Base-by-base conservation (phyloP, 2,797 vertebrate genomes). In the Adelosebastes latens region DNA sequence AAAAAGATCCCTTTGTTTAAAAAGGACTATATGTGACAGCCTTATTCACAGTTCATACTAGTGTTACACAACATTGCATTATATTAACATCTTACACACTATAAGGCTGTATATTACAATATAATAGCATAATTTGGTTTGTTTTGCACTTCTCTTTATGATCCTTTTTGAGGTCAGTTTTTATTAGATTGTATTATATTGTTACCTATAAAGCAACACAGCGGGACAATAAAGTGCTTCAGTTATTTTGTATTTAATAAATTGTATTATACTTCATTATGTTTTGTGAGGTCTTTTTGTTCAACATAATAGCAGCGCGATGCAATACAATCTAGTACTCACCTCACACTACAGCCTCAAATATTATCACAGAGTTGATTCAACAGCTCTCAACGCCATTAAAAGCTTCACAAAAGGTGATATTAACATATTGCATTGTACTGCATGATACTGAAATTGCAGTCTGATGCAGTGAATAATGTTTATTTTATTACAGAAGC, bases 401-500 rank as follows among this genome's bases (percentile, higher is more conserved):
- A 56, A 67, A 72, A 80, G 24, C 36, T 36, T 63, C 55, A 34
- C 20, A 65, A 65, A 42, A 52, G 46, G 42, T 18, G 58, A 62
- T 55, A 56, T 22, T 76, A 72, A 31, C 27, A 76, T 22, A 62
- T 22, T 65, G 6, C 5, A 39, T 18, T 76, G 32, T 56, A 65
- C 36, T 55, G 29, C 59, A 49, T 56, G 22, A 52, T 53, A 46
- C 25, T 59, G 24, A 82, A 67, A 81, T 75, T 29, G 25, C 55
- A 79, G 72, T 75, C 53, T 72, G 69, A 71, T 60, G n/a, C n/a
- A 70, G 60, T 56, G 66, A 89, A 80, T 77, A 63, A 63, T 71
- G 58, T 80, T 83, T 72, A 77, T 84, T 88, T 76, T 80, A 81
- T 85, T 76, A 78, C 14, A 60, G 55, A 81, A 39, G 60, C 77